These are phyloP conservation scores for Callithrix jacchus DNA, from an alignment of 2,113 vertebrate genomes.

Conservation along the genomic window DNA sequence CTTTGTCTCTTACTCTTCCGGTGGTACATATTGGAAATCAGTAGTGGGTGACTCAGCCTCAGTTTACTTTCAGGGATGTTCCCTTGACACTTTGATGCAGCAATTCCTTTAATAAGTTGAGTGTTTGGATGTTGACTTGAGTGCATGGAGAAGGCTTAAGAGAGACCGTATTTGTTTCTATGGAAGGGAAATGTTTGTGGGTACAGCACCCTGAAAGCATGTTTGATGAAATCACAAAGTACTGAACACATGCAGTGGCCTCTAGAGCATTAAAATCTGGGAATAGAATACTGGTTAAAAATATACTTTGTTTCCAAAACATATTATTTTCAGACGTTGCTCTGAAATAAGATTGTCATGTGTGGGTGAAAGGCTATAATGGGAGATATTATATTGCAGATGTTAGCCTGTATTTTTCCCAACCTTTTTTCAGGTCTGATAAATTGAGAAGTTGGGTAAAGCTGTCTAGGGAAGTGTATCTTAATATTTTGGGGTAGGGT, in stretches of 20 bases:
- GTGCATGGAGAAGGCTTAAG: background rate
- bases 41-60: background rate
- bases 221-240: background rate
- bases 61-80: slow-evolving; percentile 8
- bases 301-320: background rate
- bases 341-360: background rate
- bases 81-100: background rate
- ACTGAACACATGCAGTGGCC: background rate
- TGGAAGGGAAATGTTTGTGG: slow-evolving; percentile 21
- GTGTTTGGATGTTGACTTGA: background rate
- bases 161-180: background rate
- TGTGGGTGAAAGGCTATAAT: background rate
- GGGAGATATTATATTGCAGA: background rate
- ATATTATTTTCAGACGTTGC: background rate
- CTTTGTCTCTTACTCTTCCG: background rate
- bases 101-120: background rate
- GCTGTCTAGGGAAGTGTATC: background rate
- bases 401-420: background rate
- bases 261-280: background rate
- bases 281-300: background rate
- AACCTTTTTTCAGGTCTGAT: background rate
- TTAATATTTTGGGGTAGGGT: background rate
- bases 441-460: background rate
- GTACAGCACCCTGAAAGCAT: background rate
- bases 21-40: background rate